phyloP scores from a whole-genome alignment of 2,113 vertebrate species.

The Pogonocichla stellata region DNA sequence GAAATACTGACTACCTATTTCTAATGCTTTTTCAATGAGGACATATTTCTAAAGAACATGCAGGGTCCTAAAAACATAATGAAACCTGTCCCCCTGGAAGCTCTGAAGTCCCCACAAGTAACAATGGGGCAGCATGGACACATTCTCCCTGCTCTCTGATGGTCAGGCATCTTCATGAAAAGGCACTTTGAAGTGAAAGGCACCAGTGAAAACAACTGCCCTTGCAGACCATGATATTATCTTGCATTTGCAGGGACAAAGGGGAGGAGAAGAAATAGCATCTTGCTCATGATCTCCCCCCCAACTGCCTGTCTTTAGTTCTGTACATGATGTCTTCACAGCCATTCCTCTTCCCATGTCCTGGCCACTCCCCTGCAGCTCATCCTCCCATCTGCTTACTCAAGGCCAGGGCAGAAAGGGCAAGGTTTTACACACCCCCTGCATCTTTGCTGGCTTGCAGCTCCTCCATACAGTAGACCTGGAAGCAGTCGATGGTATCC shows the following conservation, averaged over 20 bases:
- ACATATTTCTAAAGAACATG: not conserved
- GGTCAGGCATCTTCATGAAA: not conserved
- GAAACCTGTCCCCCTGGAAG: not conserved
- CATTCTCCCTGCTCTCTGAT: not conserved
- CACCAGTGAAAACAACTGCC: not conserved
- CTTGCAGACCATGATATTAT: not conserved
- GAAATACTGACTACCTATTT: not conserved
- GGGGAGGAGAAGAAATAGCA: not conserved
- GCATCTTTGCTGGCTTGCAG: slow-evolving; percentile 80
- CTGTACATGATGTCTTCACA: not conserved
- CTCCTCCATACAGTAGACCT: slow-evolving; percentile 96
- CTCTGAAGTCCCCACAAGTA: not conserved
- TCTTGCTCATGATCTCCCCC: not conserved
- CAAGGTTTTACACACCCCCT: slow-evolving; percentile 51
- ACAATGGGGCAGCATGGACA: accelerated
- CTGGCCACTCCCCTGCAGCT: not conserved
- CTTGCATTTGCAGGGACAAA: not conserved
- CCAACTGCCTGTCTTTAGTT: not conserved
- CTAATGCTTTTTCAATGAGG: not conserved
- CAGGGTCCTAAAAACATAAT: not conserved
- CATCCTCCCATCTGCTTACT: not conserved
- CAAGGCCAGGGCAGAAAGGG: not conserved
- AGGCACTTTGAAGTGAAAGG: too few species aligned
- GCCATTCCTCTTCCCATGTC: not conserved
- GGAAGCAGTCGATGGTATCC: slow-evolving; percentile 91